Base-by-base conservation (phyloP, 2,888 invertebrate genomes). In the Anthoptus insignis region DNA sequence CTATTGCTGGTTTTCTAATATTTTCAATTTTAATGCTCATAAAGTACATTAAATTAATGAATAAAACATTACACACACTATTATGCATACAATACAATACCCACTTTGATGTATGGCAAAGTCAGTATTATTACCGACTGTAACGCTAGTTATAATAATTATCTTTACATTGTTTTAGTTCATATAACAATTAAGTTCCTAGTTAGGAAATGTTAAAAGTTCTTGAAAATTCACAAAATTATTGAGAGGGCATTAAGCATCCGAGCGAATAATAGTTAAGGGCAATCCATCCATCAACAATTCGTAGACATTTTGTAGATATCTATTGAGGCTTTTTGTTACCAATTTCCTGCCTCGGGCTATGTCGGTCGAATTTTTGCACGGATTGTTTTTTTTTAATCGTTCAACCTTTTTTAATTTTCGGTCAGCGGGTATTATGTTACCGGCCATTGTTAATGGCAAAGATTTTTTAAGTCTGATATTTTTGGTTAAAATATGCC, bases 281-380 rank as follows among this genome's bases (percentile, higher is more conserved):
- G 83, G 82, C 86, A 82, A 93, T 92, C 89, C 88, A 92, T 93
- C n/a, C n/a, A n/a, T n/a, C n/a, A n/a, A n/a, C 93, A 93, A 86
- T 81, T 81, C 76, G 79, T 81, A 85, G 88, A 89, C 86, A 81
- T 86, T 86, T 85, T 79, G 82, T 85, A 85, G 87, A 84, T 78
- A 84, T 88, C 86, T 86, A 85, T 89, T 85, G 81, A 81, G 78
- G 74, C 9, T 87, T 90, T 89, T 88, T 88, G 87, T 85, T 83
- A 82, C 74, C 80, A 74, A 77, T 85, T 92, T 93, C 92, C 92
- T 93, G 91, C 87, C 82, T 73, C 73, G 69, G 81, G 88, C 84
- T 73, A 81, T 14, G 73, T 85, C 76, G 81, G 76, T 81, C 79
- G 82, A 86, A 84, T 85, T 89, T 90, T 89, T 81, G 88, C 87